Evolutionary conservation across 1,140 invertebrate species (phyloP), one percentile per base, ranked within the genome.

Genomic region (Helicoverpa armigera): DNA sequence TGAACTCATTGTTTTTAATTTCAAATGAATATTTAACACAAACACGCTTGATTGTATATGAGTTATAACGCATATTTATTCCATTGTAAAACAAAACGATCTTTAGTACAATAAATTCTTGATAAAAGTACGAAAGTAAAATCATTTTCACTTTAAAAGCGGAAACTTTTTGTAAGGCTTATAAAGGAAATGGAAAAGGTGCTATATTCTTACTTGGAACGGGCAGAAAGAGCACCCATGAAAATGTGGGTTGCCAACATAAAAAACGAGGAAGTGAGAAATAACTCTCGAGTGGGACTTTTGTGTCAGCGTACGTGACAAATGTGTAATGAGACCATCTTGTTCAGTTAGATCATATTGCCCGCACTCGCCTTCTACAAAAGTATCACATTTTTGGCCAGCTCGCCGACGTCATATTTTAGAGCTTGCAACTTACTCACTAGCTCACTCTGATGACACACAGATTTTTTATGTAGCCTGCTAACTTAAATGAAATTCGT

Each of bases 241-340:
- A 76, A 76, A 63, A 48, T 63, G 74, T 61, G 74, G 74, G 61
- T 67, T 65, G 61, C 48, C 75, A 77, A 77, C 75, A 77, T 67
- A 77, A 67, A 77, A 75, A 77, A 77, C 43, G 75, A 77, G 75
- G 61, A 67, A 77, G 50, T 67, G 51, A 77, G 51, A 61, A 65
- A 65, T 67, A 77, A 76, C 58, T 76, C 60, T 63, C 74, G 60
- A 63, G 74, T 50, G 60, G 60, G 74, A 63, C 74, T 48, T 76
- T 67, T 75, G 70, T 73, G 81, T 83, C 72, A 73, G 65, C 76
- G 73, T 65, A 83, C 82, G 82, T 83, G 82, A 83, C 65, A 65
- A 69, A 67, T 77, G 61, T 72, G 82, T 83, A 83, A 83, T 83
- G 78, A 83, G 74, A 80, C 73, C 58, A 72, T 83, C 79, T 73